Base-by-base conservation (phyloP, 2,113 vertebrate species). In the Oreochromis tanganicae region DNA sequence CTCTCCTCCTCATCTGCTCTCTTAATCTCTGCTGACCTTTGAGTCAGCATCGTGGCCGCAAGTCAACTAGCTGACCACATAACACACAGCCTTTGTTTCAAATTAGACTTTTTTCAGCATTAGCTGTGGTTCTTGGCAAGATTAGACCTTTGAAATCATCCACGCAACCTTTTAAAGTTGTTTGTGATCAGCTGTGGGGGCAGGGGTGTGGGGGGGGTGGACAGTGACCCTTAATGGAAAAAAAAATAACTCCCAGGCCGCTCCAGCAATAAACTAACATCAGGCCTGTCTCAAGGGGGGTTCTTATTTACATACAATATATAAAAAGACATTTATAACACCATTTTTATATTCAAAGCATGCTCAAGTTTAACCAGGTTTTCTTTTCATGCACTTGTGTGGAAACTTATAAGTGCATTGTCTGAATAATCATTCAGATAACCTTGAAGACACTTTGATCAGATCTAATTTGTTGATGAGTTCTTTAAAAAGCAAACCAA, bases 21-120 rank as follows among this genome's bases (percentile, higher is more conserved):
- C 56, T 71, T 91, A 93, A 94, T 94, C 92, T 91, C 84, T 54
- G 29, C 80, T 92, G 91, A 91, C 93, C 93, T 94, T 93, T 94
- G 84, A 90, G 81, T 89, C 59, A 32, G 54, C 48, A 83, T 91
- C 85, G 80, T 48, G 56, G 86, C 86, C 81, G 81, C 66, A 83
- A 83, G 50, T 92, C 83, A 85, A 87, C 29, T 78, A 81, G 81
- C 56, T 34, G 21, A 43, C 24, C 82, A 43, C 87, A 88, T 56
- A 91, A 91, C 90, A 92, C 91, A 82, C 16, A 9, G 17, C 56
- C 88, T 90, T 87, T 93, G 87, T 90, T 81, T 80, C 19, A 57
- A 50, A 17, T 21, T 11, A 21, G 17, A 17, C 14, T 21, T 12
- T 38, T 46, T 50, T 17, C 13, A 27, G 83, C 7, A 4, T 79